Conservation (phyloP, 2,797 vertebrate genomes). For the Anableps anableps region DNA sequence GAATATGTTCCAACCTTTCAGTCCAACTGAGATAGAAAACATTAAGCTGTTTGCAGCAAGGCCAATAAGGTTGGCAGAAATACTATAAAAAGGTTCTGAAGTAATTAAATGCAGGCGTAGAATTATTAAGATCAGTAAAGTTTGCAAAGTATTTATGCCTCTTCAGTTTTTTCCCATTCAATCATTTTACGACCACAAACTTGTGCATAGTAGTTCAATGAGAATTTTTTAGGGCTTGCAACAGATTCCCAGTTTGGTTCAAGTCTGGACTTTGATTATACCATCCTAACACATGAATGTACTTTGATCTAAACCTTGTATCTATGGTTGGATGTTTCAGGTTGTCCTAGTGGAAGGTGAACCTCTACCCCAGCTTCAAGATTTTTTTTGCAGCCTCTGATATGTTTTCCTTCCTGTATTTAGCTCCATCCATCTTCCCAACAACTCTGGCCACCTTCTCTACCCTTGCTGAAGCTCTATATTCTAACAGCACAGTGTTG, state of each 20-base stretch:
- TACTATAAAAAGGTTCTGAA: not conserved
- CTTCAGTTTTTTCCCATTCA: not conserved
- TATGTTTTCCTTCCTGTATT: no score
- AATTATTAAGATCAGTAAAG: not conserved
- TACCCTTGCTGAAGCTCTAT: no score
- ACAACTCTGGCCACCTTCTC: no score
- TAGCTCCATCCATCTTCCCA: no score
- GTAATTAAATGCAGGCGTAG: not conserved
- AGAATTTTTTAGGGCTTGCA: no score
- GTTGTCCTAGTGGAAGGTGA: no score
- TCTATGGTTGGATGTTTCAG: no score
- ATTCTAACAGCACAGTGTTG: no score
- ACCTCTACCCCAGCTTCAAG: no score
- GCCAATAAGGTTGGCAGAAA: not conserved
- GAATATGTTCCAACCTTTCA: not conserved
- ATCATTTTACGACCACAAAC: not conserved
- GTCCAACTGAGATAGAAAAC: not conserved
- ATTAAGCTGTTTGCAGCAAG: not conserved
- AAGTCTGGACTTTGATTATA: not conserved
- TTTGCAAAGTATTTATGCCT: not conserved
- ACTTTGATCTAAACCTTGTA: not conserved
- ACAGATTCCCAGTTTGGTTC: not conserved
- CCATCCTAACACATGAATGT: not conserved
- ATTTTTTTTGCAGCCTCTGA: no score
- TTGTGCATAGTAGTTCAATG: not conserved